Conservation (phyloP, 2,797 vertebrate species). For the Eulemur mongoz region DNA sequence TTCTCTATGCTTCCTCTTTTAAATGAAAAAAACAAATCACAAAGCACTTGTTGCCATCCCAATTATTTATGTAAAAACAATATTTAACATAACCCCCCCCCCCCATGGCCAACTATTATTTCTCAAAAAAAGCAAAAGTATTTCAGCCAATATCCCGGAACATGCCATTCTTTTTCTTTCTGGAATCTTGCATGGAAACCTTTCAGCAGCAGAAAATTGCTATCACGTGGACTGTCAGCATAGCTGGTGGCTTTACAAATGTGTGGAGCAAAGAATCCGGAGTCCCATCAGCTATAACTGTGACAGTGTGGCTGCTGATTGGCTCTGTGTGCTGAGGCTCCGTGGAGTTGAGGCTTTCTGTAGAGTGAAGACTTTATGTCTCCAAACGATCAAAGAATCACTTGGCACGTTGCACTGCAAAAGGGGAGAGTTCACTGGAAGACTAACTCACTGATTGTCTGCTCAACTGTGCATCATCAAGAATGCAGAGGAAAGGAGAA, state of each 20-base stretch:
- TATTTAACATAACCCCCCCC: neutral
- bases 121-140: neutral
- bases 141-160: neutral
- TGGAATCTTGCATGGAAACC: neutral
- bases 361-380: neutral
- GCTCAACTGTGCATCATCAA: neutral
- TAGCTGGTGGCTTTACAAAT: neutral
- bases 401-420: neutral
- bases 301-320: rapidly evolving
- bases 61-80: neutral
- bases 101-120: neutral
- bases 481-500: neutral
- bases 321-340: neutral
- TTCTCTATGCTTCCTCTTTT: neutral
- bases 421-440: neutral
- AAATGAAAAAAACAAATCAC: neutral
- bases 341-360: neutral
- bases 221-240: neutral
- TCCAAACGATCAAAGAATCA: neutral
- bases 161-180: neutral
- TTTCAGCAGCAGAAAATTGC: neutral
- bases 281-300: neutral
- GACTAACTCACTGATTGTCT: neutral
- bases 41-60: neutral
- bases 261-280: neutral